phyloP scores from a whole-genome alignment of 1,140 invertebrate species.

The Cydia splendana region DNA sequence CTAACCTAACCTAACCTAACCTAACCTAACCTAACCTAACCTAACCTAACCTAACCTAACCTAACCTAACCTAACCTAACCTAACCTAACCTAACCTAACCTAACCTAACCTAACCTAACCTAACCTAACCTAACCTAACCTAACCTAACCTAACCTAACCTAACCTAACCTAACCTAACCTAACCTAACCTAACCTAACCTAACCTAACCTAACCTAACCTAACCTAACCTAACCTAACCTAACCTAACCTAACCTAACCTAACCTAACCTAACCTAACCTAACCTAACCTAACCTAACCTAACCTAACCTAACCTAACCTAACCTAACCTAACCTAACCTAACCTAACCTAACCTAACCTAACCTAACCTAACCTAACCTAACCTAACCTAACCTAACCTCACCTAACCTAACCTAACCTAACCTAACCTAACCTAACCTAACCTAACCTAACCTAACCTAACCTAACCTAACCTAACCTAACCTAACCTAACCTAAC shows the following conservation, averaged over 20 bases:
- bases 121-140: too few relatives aligned
- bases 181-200: constrained; percentile 50
- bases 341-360: constrained; percentile 48
- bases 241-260: too few relatives aligned
- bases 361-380: constrained; percentile 50
- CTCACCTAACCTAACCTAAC: constrained; percentile 46
- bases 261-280: too few relatives aligned
- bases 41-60: constrained; percentile 49
- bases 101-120: constrained; percentile 40
- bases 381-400: constrained; percentile 49
- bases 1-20: constrained; percentile 52
- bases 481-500: too few relatives aligned
- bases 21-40: constrained; percentile 50
- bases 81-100: constrained; percentile 56
- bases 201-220: constrained; percentile 33
- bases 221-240: too few relatives aligned
- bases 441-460: constrained; percentile 33
- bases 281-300: too few relatives aligned
- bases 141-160: constrained; percentile 61
- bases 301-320: too few relatives aligned
- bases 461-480: too few relatives aligned
- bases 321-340: constrained; percentile 44
- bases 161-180: constrained; percentile 57
- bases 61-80: constrained; percentile 47
- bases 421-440: constrained; percentile 43